Evolutionary conservation across 2,888 invertebrate genomes (phyloP).

Genomic region (Ennomos erosarius): DNA sequence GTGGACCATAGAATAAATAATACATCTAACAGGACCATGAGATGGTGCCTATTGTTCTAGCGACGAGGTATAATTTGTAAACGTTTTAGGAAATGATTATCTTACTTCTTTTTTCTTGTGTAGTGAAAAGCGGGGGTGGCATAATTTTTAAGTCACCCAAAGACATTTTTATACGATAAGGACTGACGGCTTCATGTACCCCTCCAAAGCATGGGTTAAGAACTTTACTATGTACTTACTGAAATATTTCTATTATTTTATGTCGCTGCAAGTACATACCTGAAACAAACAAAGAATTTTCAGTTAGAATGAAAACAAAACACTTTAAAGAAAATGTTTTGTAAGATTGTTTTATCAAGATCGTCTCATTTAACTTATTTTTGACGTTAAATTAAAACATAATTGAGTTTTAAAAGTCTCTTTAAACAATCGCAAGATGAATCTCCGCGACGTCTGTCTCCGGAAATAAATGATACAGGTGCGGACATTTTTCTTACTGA

Average conservation of each 20-base stretch:
- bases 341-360: too few relatives aligned
- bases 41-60: neutral
- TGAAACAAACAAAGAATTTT: neutral
- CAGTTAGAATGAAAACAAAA: neutral
- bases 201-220: too few relatives aligned
- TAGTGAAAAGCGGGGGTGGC: too few relatives aligned
- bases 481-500: slow-evolving; percentile 16
- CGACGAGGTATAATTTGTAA: too few relatives aligned
- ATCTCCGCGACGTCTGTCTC: slow-evolving; percentile 19
- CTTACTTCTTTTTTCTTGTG: too few relatives aligned
- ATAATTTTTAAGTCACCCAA: too few relatives aligned
- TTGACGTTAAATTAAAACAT: slow-evolving; percentile 1
- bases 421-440: slow-evolving; percentile 31
- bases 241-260: neutral
- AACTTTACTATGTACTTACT: neutral
- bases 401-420: slow-evolving; percentile 13
- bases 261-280: neutral
- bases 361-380: too few relatives aligned
- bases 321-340: too few relatives aligned
- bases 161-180: too few relatives aligned
- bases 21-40: neutral
- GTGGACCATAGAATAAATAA: neutral
- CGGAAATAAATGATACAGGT: slow-evolving; percentile 33
- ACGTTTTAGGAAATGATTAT: too few relatives aligned
- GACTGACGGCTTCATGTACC: too few relatives aligned